A percentile compares a stretch with the other conserved stretches of the same genome.
Evolutionary conservation across 53 echinoderm and acorn worm genomes (phyloP).

Genomic region (Stichopus horrens): DNA sequence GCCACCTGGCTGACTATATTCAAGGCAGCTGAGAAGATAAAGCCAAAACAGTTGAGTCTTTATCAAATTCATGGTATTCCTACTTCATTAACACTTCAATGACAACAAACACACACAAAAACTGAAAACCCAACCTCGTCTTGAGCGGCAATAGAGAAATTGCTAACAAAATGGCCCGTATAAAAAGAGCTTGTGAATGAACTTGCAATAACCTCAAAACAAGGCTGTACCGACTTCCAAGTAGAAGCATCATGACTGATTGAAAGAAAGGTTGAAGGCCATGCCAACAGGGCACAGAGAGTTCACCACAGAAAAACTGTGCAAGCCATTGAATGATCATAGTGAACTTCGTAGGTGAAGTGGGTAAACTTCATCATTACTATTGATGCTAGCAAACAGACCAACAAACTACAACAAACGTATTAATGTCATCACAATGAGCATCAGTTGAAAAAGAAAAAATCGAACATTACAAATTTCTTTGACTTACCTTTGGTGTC

Average conservation of each 20-base stretch:
- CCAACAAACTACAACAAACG: too few relatives aligned
- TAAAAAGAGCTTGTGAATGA: background rate
- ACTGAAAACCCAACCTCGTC: background rate
- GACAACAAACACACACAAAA: too few relatives aligned
- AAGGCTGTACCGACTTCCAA: background rate
- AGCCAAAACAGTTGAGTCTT: too few relatives aligned
- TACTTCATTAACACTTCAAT: too few relatives aligned
- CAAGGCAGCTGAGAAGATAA: constrained; percentile 66
- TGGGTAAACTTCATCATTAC: too few relatives aligned
- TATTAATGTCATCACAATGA: too few relatives aligned
- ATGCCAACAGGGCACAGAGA: background rate
- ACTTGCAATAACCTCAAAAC: background rate
- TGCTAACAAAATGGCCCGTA: background rate
- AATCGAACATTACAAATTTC: background rate
- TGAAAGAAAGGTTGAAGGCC: background rate
- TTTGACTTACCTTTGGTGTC: constrained; percentile 69
- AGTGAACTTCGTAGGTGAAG: too few relatives aligned
- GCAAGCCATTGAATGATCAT: background rate
- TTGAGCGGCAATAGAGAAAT: background rate
- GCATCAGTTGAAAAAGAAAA: background rate
- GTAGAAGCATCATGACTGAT: background rate
- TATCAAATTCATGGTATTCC: too few relatives aligned
- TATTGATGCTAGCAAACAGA: too few relatives aligned
- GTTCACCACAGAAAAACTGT: background rate
- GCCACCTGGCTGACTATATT: constrained; percentile 89